Evolutionary conservation across 2,888 invertebrate species (phyloP).

Genomic region (Microctonus hyperodae): DNA sequence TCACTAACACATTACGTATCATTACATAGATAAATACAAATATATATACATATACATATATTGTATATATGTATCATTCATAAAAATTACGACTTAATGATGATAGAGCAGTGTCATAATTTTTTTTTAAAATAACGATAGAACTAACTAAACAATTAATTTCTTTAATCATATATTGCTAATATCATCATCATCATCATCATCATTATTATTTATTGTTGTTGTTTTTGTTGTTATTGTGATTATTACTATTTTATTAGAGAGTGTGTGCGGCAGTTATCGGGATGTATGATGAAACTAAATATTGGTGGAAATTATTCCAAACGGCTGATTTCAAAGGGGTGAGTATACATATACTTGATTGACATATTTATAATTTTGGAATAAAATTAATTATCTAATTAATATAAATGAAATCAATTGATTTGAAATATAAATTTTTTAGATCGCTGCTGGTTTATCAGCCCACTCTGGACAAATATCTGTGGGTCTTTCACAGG

Average conservation of each 20-base stretch:
- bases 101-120: not conserved
- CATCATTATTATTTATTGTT: not conserved
- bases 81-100: not conserved
- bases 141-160: not conserved
- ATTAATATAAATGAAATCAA: not conserved
- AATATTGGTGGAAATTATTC: slow-evolving; percentile 56
- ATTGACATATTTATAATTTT: not conserved
- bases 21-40: too few species aligned
- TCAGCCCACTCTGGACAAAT: slow-evolving; percentile 79
- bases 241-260: not conserved
- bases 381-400: not conserved
- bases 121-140: not conserved
- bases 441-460: slow-evolving; percentile 73
- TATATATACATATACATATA: too few species aligned
- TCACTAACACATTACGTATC: not conserved
- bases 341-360: slow-evolving; percentile 46
- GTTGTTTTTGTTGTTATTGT: not conserved
- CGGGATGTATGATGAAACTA: slow-evolving; percentile 50
- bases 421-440: slow-evolving; percentile 36
- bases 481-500: slow-evolving; percentile 78
- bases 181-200: not conserved
- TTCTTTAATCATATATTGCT: not conserved
- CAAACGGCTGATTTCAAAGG: slow-evolving; percentile 50
- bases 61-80: too few species aligned
- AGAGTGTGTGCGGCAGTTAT: not conserved